Evolutionary conservation across 2,888 invertebrate genomes (phyloP).

Genomic region (Odontomyia ornata): DNA sequence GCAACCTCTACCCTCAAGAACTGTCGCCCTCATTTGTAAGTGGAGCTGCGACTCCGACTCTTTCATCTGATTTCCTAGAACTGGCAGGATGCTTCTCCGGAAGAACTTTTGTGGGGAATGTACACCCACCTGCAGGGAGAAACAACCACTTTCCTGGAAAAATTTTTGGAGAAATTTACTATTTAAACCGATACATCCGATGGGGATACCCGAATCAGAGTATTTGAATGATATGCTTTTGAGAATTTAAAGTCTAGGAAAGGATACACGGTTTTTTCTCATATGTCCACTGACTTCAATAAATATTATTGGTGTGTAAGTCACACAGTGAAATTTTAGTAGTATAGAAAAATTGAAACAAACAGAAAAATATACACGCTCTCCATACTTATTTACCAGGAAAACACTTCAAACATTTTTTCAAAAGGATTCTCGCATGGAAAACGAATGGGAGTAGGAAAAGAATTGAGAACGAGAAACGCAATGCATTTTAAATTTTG

Average conservation of each 20-base stretch:
- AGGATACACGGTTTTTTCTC: not conserved
- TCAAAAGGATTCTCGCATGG: not conserved
- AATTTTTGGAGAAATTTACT: too few relatives aligned
- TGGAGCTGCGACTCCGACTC: not conserved
- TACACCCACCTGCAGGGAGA: too few relatives aligned
- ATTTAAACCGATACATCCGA: too few relatives aligned
- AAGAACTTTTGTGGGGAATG: not conserved
- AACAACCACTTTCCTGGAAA: too few relatives aligned
- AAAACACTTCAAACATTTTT: constrained; percentile 1
- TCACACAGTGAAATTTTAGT: not conserved
- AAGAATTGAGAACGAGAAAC: constrained; percentile 29
- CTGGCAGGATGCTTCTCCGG: not conserved
- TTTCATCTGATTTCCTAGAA: constrained; percentile 2
- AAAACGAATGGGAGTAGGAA: not conserved
- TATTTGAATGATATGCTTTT: too few relatives aligned
- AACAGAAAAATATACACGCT: constrained; percentile 13
- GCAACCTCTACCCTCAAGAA: constrained; percentile 9
- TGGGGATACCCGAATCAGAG: too few relatives aligned
- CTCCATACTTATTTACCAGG: constrained; percentile 14
- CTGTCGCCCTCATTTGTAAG: constrained; percentile 14
- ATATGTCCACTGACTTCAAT: too few relatives aligned
- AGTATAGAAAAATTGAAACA: constrained; percentile 18
- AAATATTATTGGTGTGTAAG: not conserved
- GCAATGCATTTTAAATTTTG: constrained; percentile 50
- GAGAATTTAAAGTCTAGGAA: not conserved